Base-by-base conservation (phyloP, 1,140 invertebrate species). In the Tyrophagus putrescentiae region DNA sequence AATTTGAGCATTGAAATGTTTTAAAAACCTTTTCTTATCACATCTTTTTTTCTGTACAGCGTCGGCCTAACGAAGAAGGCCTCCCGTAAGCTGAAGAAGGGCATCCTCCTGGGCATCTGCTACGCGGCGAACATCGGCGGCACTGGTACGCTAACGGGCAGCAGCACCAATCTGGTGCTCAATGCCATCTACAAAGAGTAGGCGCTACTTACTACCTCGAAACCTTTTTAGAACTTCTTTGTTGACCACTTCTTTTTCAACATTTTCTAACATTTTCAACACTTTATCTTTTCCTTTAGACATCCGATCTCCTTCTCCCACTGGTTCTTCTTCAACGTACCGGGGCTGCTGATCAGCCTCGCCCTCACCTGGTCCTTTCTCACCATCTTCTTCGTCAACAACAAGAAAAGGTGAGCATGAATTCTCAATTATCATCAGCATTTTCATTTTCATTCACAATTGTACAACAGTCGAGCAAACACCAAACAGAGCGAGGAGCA, bases 101-200 rank as follows among this genome's bases (percentile, higher is more conserved):
- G 60, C 4, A 42, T 67, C 18, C 80, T 84, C 64, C 68, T 92
- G 58, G 79, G 79, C 6, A 82, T 87, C 27, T 85, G 85, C 1
- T 92, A 89, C 68, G 80, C 87, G 0, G 80, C 87, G 4, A 79
- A 77, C 62, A 70, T 87, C 31, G 89, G 89, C 3, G 90, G 90
- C 4, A 84, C 82, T 42, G 84, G 84, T 0, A 87, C 85, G 1
- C 72, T 94, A 1, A 88, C 89, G 2, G 90, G 89, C 4, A 89
- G 87, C 0, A 84, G 82, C 4, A 87, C 88, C 25, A 94, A 94
- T 73, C 76, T 92, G 11, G 84, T 88, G 0, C 81, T 90, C 62
- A 87, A 85, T 69, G 84, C 81, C 13, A 79, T 83, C 57, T 79
- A 80, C 59, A 81, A 84, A 60, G 72, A 70, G 78, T 84, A 72